Base-by-base conservation (phyloP, 2,888 invertebrate species). In the Sinohyriopsis cumingii region DNA sequence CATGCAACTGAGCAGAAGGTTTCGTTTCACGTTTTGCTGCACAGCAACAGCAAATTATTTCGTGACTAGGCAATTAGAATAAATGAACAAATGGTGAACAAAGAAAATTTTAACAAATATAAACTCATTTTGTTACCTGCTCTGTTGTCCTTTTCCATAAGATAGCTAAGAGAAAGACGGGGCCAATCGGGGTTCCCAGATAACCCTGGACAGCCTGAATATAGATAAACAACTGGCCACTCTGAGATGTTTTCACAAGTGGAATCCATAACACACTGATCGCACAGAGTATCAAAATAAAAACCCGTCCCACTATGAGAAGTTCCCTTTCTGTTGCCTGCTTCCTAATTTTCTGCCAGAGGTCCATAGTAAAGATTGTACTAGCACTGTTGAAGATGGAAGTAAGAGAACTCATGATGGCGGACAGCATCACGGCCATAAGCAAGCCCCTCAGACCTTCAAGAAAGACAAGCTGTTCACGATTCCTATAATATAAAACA, bases 201-300 rank as follows among this genome's bases (percentile, higher is more conserved):
- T 86, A 85, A 20, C 82, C 81, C 63, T 84, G 82, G 3, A 84
- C 73, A 1, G 82, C 80, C 62, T 83, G 82, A 55, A 84, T 79
- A 63, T 85, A 86, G 22, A 78, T 75, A 64, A 84, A 86, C 28
- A 86, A 70, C 63, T 83, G 82, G 1, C 85, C 85, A 28, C 84
- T 82, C 53, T 82, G 78, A 5, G 85, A 81, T 9, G 82, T 78
- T 68, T 82, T 80, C 6, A 85, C 80, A 24, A 84, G 65, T 0
- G 85, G 85, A 25, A 84, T 73, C 85, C 85, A 85, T 7, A 83
- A 66, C 7, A 85, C 76, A 62, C 82, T 82, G 5, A 84, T 54
- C 3, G 56, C 77, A 69, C 81, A 82, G 68, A 85, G 68, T 0
- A 79, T 63, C 20, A 83, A 55, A 12, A 85, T 78, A 59, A 82